These are phyloP conservation scores for Vicugna pacos DNA, from an alignment of 2,113 vertebrate genomes.

Conservation along the genomic window DNA sequence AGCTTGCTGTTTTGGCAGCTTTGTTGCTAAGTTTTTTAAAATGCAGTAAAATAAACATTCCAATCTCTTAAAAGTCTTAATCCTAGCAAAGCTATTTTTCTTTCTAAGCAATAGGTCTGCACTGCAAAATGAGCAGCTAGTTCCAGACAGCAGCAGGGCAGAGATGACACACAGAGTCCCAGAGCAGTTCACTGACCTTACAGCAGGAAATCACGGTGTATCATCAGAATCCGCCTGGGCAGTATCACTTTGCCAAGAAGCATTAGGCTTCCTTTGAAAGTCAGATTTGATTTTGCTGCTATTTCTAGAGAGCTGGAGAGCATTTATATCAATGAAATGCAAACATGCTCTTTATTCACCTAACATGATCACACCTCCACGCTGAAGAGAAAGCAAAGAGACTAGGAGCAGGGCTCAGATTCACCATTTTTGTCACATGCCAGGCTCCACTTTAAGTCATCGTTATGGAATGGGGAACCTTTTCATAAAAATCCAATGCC, in stretches of 20 bases:
- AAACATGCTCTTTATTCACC: slow-evolving; percentile 34
- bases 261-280: slow-evolving; percentile 44
- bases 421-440: neutral
- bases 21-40: slow-evolving; percentile 36
- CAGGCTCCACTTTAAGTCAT: neutral
- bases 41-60: slow-evolving; percentile 64
- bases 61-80: slow-evolving; percentile 46
- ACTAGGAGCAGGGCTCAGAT: neutral
- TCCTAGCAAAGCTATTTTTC: slow-evolving; percentile 59
- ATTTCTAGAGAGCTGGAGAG: slow-evolving; percentile 56
- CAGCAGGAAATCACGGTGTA: slow-evolving; percentile 50
- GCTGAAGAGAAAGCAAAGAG: neutral
- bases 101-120: slow-evolving; percentile 48
- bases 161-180: slow-evolving; percentile 42
- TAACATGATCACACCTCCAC: neutral
- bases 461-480: neutral
- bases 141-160: neutral
- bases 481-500: neutral
- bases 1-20: slow-evolving; percentile 59
- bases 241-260: slow-evolving; percentile 46
- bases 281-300: slow-evolving; percentile 65
- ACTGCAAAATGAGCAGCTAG: slow-evolving; percentile 54
- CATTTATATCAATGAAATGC: slow-evolving; percentile 60
- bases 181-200: slow-evolving; percentile 16
- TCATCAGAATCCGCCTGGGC: neutral